These are phyloP conservation scores for Acleris laterana DNA, from an alignment of 2,888 invertebrate genomes.

Conservation along the genomic window DNA sequence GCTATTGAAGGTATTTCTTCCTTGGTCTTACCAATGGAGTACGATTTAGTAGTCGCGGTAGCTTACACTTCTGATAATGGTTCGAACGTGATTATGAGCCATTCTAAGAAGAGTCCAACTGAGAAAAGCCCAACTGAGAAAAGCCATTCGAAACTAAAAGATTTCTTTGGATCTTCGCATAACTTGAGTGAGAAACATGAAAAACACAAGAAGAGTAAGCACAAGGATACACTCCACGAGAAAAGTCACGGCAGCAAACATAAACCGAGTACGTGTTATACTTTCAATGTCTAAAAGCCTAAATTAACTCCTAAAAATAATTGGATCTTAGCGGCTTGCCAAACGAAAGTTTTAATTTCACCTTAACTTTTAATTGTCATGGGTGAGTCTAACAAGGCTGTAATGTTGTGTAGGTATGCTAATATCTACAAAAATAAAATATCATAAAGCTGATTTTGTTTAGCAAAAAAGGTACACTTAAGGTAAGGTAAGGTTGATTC, in stretches of 20 bases:
- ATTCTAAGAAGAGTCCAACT: conserved; percentile 59
- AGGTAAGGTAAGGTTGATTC: too few species aligned
- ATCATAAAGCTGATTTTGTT: too few species aligned
- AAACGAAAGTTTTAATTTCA: too few species aligned
- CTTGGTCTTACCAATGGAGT: conserved; percentile 42
- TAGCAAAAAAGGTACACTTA: too few species aligned
- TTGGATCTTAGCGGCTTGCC: too few species aligned
- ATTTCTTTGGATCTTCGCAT: conserved; percentile 37
- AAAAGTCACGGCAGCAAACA: conserved; percentile 19
- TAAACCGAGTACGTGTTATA: conserved; percentile 17
- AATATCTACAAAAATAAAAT: too few species aligned
- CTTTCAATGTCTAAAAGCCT: too few species aligned
- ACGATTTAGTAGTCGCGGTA: conserved; percentile 32
- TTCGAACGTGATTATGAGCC: conserved; percentile 39
- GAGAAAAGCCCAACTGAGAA: conserved; percentile 56
- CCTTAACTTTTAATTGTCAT: too few species aligned
- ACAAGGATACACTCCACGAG: conserved; percentile 10
- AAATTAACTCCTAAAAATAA: neutral
- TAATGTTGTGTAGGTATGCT: too few species aligned
- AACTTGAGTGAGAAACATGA: conserved; percentile 31
- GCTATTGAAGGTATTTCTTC: neutral
- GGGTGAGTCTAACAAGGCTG: too few species aligned
- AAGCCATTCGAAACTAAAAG: conserved; percentile 54
- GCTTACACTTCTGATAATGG: conserved; percentile 26
- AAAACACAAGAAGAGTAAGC: conserved; percentile 19